Base-by-base conservation (phyloP, 2,113 vertebrate genomes). In the Ceyx margarethae region DNA sequence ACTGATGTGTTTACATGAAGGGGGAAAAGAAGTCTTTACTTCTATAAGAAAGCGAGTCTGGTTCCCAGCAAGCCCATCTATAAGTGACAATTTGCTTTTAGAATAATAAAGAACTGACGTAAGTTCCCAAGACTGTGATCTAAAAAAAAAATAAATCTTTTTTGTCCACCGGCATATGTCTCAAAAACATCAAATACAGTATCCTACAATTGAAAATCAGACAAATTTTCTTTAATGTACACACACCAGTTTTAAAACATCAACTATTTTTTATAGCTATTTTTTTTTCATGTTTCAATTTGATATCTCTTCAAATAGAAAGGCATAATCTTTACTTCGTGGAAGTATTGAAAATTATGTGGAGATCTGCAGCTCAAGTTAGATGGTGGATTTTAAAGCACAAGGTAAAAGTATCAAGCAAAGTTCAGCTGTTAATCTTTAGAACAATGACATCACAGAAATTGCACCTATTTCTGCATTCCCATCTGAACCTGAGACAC, bases 301-400 rank as follows among this genome's bases (percentile, higher is more conserved):
- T 64, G 9, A 74, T 85, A 23, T 51, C 35, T 3, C 14, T 92
- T 88, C 37, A 72, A 64, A 35, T 51, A 56, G 79, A 83, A 85
- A 45, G 20, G 3, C 9, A 48, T 54, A 54, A 19, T 26, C 6
- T 69, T 85, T 76, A 60, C 16, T 76, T 91, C n/a, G 83, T 81
- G 56, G 21, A 28, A 79, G 8, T 62, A 77, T 20, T 89, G 73
- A 69, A 89, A 73, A 31, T 13, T 43, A 48, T 0, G 0, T 48
- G 68, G 46, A 89, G 33, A 53, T 92, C 35, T 67, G 33, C 43
- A 79, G 20, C 68, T 82, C 60, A 77, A 48, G 10, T 42, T 81
- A 82, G 42, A 77, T 15, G 13, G 46, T 48, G 37, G 67, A 58
- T 81, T 96, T 81, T 89, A 61, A 95, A 93, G 46, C 66, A 66